These are phyloP conservation scores for Radopholus similis DNA, from an alignment of 1,140 invertebrate species.

Conservation along the genomic window DNA sequence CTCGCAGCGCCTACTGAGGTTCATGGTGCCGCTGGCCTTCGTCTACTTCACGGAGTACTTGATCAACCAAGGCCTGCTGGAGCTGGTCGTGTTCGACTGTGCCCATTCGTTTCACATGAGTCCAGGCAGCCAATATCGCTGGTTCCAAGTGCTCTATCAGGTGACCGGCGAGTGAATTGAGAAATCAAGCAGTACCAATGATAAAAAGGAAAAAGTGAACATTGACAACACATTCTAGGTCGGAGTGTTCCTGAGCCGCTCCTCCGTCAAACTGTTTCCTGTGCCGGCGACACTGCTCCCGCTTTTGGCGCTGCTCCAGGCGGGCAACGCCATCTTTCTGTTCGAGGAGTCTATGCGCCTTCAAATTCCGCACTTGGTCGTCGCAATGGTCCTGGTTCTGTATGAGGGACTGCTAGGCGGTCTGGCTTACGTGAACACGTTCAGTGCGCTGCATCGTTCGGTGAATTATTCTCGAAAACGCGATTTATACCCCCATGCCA, in stretches of 20 bases:
- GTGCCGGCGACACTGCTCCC: conserved; percentile 68
- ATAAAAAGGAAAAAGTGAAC: not conserved
- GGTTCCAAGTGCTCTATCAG: conserved; percentile 79
- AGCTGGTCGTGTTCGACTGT: conserved; percentile 70
- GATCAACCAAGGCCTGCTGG: conserved; percentile 81
- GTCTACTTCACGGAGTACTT: conserved; percentile 85
- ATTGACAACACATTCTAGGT: not conserved
- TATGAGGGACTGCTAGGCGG: conserved; percentile 46
- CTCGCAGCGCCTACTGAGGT: conserved; percentile 67
- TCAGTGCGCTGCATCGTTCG: conserved; percentile 30
- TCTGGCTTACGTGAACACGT: conserved; percentile 44
- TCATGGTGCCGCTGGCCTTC: conserved; percentile 74
- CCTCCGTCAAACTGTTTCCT: conserved; percentile 73
- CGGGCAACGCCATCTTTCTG: conserved; percentile 59
- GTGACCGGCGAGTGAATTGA: conserved; percentile 59
- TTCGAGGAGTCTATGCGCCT: conserved; percentile 43
- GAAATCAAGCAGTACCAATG: not conserved
- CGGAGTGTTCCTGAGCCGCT: conserved; percentile 79
- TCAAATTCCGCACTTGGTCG: conserved; percentile 42
- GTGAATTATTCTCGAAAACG: conserved; percentile 8
- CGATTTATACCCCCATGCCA: conserved; percentile 13
- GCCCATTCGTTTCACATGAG: conserved; percentile 67
- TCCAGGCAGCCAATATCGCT: conserved; percentile 73
- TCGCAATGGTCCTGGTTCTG: conserved; percentile 41
- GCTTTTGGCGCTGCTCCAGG: conserved; percentile 75